Evolutionary conservation across 2,797 vertebrate genomes (phyloP), one percentile per base, ranked within the genome.

Genomic region (Myotis pilosus): DNA sequence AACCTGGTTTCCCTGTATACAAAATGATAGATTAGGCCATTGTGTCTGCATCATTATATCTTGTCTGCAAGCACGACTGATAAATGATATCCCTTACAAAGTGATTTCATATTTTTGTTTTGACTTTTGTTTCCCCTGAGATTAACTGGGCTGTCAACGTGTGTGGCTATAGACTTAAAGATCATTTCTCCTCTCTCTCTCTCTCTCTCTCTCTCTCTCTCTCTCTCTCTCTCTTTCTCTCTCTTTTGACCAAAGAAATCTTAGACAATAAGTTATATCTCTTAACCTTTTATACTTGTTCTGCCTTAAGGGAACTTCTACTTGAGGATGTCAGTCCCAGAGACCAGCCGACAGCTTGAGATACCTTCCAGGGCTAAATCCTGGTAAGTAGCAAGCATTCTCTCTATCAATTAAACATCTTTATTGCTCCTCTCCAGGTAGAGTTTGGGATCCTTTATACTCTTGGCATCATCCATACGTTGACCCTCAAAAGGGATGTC

Each of bases 101-200:
- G 66, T 85, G 68, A 95, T 79, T 69, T 72, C 22, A 44, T 72
- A 89, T 57, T 95, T 95, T 92, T 94, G 53, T 87, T 93, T 88
- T 93, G 74, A 88, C 47, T 86, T 93, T 81, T 78, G 47, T 88
- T 93, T 85, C 88, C 62, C 33, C 20, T 62, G 30, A 85, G 62
- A 92, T 82, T 68, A 93, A 83, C 85, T 44, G 71, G 11, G 47
- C 25, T 69, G 17, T 84, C 25, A 64, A 53, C 1, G 2, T 69
- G 53, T 62, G 53, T 91, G 60, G 41, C 41, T 80, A 62, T 8
- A 88, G 8, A 83, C 36, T 93, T 88, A 80, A 83, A 91, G 66
- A 71, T 69, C 22, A n/a, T 36, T 89, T 53, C 55, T 72, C 28
- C 69, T 89, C 19, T 51, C 55, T 68, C 47, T n/a, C n/a, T 53